Evolutionary conservation across 2,113 vertebrate genomes (phyloP), one percentile per base, ranked within the genome.

Genomic region (Scophthalmus maximus): DNA sequence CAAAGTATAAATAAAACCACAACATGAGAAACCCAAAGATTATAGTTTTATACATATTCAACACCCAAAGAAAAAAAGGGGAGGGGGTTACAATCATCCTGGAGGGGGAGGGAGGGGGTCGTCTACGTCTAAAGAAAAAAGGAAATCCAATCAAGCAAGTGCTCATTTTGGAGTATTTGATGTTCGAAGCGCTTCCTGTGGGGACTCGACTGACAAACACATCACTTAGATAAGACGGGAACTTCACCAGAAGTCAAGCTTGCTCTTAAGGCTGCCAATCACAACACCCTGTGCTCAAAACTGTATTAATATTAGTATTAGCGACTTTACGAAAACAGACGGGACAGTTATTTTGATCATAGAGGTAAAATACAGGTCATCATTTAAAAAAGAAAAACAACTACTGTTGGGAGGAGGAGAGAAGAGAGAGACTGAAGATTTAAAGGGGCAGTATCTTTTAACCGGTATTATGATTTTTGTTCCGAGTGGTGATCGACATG

Each of bases 1-100:
- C 86, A 87, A 89, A 87, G 89, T 90, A 93, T 94, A 94, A 94
- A 93, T 92, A 93, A 90, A 92, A 90, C 87, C 88, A 93, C 87
- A 84, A 78, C 68, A 80, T 86, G 81, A 90, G 72, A 88, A n/a
- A 81, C 76, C 76, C 76, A 81, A 77, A 81, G 59, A 72, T 77
- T 88, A 77, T 69, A 62, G 26, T 67, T 87, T 86, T 79, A 75
- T 87, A 90, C 86, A 85, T 73, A 68, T 80, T 79, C 52, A 71
- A 89, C 62, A 81, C 44, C 67, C 75, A 85, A 69, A 86, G 62
- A 81, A 29, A 60, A 74, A 79, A 81, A 55, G 58, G 29, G 29
- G 4, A 22, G 49, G 18, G 53, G 47, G 59, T 63, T 49, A 76
- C 79, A 85, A 78, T 86, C 67, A 80, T 69, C 52, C 78, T n/a